Evolutionary conservation across 2,888 invertebrate genomes (phyloP).

Genomic region (Yponomeuta sedellus): DNA sequence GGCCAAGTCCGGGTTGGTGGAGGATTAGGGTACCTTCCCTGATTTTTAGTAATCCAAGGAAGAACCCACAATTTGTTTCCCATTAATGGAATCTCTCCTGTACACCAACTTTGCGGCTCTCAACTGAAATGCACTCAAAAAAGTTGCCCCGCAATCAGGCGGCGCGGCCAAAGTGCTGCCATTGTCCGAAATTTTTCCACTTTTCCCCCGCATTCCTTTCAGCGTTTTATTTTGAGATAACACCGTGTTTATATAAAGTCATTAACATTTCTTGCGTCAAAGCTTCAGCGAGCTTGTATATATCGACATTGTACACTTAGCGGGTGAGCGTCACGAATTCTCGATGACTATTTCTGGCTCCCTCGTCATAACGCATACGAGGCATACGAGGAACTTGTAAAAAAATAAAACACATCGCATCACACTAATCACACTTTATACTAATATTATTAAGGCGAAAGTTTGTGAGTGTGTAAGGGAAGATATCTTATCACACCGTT

Average conservation of each 20-base stretch:
- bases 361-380: neutral
- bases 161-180: neutral
- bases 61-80: neutral
- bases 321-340: neutral
- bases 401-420: neutral
- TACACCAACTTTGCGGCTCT: neutral
- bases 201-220: neutral
- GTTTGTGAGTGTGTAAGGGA: too few species aligned
- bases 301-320: slow-evolving; percentile 1
- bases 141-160: neutral
- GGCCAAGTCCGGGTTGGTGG: too few species aligned
- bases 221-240: neutral
- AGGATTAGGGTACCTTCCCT: too few species aligned
- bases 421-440: too few species aligned
- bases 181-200: neutral
- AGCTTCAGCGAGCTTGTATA: neutral
- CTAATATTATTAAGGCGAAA: too few species aligned
- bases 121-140: neutral
- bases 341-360: slow-evolving; percentile 1
- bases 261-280: slow-evolving; percentile 3
- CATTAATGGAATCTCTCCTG: neutral
- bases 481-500: too few species aligned
- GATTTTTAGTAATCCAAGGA: too few species aligned
- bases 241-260: neutral
- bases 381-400: neutral